Percentiles rank a stretch among this genome's conserved stretches.
These are phyloP conservation scores for Epicauta chinensis DNA, from an alignment of 1,140 invertebrate genomes.

Conservation along the genomic window DNA sequence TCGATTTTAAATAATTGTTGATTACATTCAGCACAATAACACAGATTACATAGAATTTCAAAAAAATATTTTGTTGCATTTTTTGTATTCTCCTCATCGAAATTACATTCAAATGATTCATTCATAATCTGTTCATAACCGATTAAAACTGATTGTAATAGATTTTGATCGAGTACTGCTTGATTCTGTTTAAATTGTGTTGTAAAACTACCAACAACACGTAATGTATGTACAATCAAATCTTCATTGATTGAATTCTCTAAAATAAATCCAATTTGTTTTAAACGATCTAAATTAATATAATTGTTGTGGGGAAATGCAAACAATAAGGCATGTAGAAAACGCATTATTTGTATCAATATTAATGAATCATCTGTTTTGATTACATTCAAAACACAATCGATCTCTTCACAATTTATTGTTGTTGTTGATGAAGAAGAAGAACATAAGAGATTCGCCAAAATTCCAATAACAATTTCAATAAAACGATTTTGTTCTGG, in stretches of 20 bases:
- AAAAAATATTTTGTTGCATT: too few relatives aligned
- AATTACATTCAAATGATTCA: too few relatives aligned
- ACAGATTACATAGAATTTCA: too few relatives aligned
- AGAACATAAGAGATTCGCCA: constrained; percentile 63
- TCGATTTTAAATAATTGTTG: too few relatives aligned
- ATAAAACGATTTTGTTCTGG: constrained; percentile 51
- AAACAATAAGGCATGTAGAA: constrained; percentile 49
- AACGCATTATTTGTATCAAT: constrained; percentile 59
- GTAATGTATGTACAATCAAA: constrained; percentile 47
- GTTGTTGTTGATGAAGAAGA: too few relatives aligned
- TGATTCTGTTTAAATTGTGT: too few relatives aligned
- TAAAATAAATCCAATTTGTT: constrained; percentile 56
- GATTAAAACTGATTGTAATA: too few relatives aligned
- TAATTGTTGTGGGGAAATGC: not conserved
- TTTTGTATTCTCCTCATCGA: too few relatives aligned
- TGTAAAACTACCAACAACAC: too few relatives aligned
- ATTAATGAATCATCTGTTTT: constrained; percentile 55
- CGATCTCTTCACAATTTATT: constrained; percentile 34
- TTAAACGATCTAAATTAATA: constrained; percentile 42
- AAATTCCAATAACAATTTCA: constrained; percentile 67
- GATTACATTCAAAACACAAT: constrained; percentile 49
- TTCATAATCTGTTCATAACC: too few relatives aligned
- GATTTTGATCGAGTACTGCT: too few relatives aligned
- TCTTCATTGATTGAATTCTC: constrained; percentile 60
- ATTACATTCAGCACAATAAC: too few relatives aligned